Evolutionary conservation across 2,797 vertebrate genomes (phyloP).

Genomic region (Sphaeramia orbicularis): DNA sequence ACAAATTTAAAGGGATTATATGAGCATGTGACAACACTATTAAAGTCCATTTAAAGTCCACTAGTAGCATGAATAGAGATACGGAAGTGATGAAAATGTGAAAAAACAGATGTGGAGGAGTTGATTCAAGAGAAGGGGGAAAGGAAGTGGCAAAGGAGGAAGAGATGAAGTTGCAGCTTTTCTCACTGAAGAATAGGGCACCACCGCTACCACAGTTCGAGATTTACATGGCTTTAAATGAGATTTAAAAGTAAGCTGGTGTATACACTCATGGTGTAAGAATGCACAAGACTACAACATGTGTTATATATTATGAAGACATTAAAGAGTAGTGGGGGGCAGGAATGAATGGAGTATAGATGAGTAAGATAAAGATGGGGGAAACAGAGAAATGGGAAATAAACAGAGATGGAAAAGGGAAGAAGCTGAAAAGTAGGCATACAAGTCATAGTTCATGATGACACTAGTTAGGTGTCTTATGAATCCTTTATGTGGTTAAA

Average conservation of each 20-base stretch:
- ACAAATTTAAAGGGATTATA: constrained; percentile 4
- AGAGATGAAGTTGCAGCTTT: constrained; percentile 47
- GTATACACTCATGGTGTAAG: background rate
- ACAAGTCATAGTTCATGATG: constrained; percentile 9
- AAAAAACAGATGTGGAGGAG: constrained; percentile 5
- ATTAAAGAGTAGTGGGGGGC: background rate
- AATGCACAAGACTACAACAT: background rate
- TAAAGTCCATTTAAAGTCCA: constrained; percentile 57
- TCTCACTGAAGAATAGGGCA: constrained; percentile 11
- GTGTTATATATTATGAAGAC: constrained; percentile 10
- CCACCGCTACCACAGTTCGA: constrained; percentile 1
- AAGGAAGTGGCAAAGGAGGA: constrained; percentile 70
- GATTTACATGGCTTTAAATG: constrained; percentile 41
- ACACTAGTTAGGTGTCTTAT: background rate
- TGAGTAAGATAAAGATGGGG: background rate
- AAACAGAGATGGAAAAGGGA: background rate
- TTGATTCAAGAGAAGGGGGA: constrained; percentile 52
- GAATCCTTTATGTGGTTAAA: background rate
- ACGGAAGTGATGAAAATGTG: constrained; percentile 25
- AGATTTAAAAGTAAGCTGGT: background rate
- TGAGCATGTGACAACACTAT: background rate
- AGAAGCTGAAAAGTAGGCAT: background rate
- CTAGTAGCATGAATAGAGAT: constrained; percentile 26
- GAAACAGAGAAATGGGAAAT: too few species aligned
- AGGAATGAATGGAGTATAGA: background rate